Evolutionary conservation across 2,888 invertebrate species (phyloP), one percentile per base, ranked within the genome.

Genomic region (Teinopalpus imperialis): DNA sequence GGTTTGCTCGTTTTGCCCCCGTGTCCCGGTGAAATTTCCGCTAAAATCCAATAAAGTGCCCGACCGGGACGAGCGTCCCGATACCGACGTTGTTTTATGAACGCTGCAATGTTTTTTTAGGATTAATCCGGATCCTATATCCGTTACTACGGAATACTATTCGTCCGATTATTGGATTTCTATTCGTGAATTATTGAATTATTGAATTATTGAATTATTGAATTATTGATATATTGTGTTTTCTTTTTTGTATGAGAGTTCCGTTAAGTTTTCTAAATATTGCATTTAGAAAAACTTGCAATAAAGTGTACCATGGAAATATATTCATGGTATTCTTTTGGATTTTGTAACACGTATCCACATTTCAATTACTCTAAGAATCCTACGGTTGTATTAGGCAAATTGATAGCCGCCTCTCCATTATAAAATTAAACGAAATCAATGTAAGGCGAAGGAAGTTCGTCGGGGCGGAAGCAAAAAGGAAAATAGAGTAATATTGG

Each of bases 21-120:
- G n/a, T 55, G 61, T 57, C 61, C 66, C 68, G 74, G 74, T 63
- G 73, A 76, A 80, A 81, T 81, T 82, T 81, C 81, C 81, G 74
- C 72, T 81, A 74, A 81, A 86, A 82, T 83, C 74, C 85, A 81
- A 85, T 85, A 83, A 81, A 75, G 70, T 61, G 66, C 54, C 61
- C 51, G 56, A 59, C 55, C 58, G 54, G 55, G 58, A 63, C 59
- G 61, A 59, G 61, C 59, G 57, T 51, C 52, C 45, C 55, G 57
- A 59, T 61, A 65, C 60, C 56, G 57, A 39, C 53, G 51, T 54
- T 57, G 57, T 55, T 56, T 57, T 60, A 53, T 54, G 50, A 40
- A 43, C 18, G 44, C 26, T 39, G 31, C 44, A 37, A 37, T 39
- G 39, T 37, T 45, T 45, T 45, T 39, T 39, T 24, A 32, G 31